A percentile compares a stretch with the other conserved stretches of the same genome.
phyloP scores from a whole-genome alignment of 2,113 vertebrate genomes.

The Hiodon alosoides region DNA sequence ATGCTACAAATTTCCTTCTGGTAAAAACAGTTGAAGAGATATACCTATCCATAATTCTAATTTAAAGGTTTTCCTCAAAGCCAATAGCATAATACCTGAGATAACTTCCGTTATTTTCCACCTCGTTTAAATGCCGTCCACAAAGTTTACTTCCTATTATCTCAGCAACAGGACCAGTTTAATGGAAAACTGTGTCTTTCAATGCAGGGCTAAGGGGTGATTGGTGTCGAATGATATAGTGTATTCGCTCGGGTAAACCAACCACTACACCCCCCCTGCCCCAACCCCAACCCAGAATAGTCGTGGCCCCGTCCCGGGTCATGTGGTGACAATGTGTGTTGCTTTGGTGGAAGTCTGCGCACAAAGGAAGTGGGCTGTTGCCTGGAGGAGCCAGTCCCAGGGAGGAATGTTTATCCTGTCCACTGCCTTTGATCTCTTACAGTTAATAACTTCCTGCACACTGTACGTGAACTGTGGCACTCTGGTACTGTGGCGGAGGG shows the following conservation, averaged over 20 bases:
- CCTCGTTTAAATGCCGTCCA: too few species aligned
- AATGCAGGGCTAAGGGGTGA: not conserved
- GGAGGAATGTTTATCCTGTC: constrained; percentile 74
- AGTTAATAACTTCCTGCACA: constrained; percentile 76
- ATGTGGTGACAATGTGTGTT: constrained; percentile 74
- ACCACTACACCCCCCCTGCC: not conserved
- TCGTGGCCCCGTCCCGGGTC: constrained; percentile 35
- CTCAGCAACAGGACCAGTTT: not conserved
- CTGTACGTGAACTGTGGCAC: constrained; percentile 63
- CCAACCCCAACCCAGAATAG: not conserved
- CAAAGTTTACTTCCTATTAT: too few species aligned
- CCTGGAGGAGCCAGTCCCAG: constrained; percentile 61
- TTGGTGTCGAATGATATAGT: constrained; percentile 14
- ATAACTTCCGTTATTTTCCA: too few species aligned
- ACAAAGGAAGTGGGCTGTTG: constrained; percentile 67
- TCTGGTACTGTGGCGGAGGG: constrained; percentile 35
- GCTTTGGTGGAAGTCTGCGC: constrained; percentile 59
- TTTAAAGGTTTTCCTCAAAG: too few species aligned
- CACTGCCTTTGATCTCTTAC: constrained; percentile 68
- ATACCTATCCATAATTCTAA: too few species aligned
- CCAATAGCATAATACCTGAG: too few species aligned
- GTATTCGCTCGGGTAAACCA: constrained; percentile 3
- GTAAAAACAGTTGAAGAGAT: too few species aligned
- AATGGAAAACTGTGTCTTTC: not conserved
- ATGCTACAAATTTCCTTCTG: too few species aligned